These are phyloP conservation scores for Tetragnatha montana DNA, from an alignment of 2,888 invertebrate species.

Conservation along the genomic window DNA sequence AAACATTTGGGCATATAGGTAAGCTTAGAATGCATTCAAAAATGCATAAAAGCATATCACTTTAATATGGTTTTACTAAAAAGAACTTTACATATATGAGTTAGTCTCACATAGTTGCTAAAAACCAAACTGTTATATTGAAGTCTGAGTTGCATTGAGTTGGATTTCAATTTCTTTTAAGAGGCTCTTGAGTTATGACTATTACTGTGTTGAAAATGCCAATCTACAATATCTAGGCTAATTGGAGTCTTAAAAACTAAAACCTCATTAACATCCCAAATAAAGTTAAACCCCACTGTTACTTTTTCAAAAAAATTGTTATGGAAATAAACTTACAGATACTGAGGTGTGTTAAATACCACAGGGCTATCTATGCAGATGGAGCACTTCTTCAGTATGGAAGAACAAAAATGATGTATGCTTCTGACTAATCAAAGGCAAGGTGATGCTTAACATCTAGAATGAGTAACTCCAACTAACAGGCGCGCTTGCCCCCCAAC, in stretches of 20 bases:
- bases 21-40: background rate
- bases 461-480: background rate
- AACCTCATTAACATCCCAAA: too few relatives aligned
- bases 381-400: too few relatives aligned
- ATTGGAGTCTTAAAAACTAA: too few relatives aligned
- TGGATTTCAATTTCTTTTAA: background rate
- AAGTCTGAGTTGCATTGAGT: slow-evolving; percentile 2
- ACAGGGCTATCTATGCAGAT: too few relatives aligned
- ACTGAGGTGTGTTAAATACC: too few relatives aligned
- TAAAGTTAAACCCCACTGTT: too few relatives aligned
- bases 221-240: too few relatives aligned
- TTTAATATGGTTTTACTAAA: background rate
- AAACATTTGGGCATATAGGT: background rate
- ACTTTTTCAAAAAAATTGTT: too few relatives aligned
- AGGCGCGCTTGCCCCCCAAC: background rate
- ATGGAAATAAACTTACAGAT: too few relatives aligned
- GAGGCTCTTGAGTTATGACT: background rate
- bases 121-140: background rate
- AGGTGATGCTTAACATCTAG: background rate
- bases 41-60: slow-evolving; percentile 14
- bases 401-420: too few relatives aligned
- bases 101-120: slow-evolving; percentile 56
- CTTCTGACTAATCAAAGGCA: too few relatives aligned
- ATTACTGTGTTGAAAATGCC: too few relatives aligned
- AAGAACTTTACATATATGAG: slow-evolving; percentile 26